These are phyloP conservation scores for Enteromius afrohamiltoni DNA, from an alignment of 2,797 vertebrate genomes.

Conservation along the genomic window DNA sequence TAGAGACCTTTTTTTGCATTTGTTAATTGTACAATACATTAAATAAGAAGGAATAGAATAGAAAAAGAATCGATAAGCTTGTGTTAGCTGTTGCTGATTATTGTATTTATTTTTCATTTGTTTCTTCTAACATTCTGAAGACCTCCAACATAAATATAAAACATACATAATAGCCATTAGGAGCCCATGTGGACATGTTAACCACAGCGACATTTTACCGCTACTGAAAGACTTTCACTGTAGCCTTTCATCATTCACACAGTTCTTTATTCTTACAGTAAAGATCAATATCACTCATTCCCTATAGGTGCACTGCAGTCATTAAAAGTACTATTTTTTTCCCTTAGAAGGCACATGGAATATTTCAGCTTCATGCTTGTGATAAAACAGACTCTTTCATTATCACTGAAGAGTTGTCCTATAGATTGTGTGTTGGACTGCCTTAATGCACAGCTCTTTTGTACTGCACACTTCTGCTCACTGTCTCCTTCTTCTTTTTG, in stretches of 20 bases:
- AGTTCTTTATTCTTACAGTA: slow-evolving; percentile 16
- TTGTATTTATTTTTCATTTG: background rate
- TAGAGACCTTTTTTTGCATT: too few relatives aligned
- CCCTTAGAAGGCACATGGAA: slow-evolving; percentile 6
- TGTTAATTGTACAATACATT: too few relatives aligned
- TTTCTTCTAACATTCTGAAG: background rate
- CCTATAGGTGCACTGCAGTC: slow-evolving; percentile 9
- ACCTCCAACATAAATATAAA: background rate
- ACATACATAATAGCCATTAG: slow-evolving; percentile 3
- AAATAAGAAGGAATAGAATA: too few relatives aligned
- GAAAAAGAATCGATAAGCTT: too few relatives aligned
- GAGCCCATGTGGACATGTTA: background rate
- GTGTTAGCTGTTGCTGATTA: too few relatives aligned
- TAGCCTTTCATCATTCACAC: slow-evolving; percentile 37
- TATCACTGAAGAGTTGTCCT: background rate
- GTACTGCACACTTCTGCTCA: background rate
- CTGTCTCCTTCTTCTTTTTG: slow-evolving; percentile 6
- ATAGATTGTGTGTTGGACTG: background rate
- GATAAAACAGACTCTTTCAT: slow-evolving; percentile 12
- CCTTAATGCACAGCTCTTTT: slow-evolving; percentile 9
- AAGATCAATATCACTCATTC: slow-evolving; percentile 36
- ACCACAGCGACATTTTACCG: background rate
- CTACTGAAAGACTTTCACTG: background rate
- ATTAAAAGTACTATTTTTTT: slow-evolving; percentile 12
- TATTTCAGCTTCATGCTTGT: slow-evolving; percentile 1